Evolutionary conservation across 2,888 invertebrate genomes (phyloP), one percentile per base, ranked within the genome.

Genomic region (Horisme vitalbata): DNA sequence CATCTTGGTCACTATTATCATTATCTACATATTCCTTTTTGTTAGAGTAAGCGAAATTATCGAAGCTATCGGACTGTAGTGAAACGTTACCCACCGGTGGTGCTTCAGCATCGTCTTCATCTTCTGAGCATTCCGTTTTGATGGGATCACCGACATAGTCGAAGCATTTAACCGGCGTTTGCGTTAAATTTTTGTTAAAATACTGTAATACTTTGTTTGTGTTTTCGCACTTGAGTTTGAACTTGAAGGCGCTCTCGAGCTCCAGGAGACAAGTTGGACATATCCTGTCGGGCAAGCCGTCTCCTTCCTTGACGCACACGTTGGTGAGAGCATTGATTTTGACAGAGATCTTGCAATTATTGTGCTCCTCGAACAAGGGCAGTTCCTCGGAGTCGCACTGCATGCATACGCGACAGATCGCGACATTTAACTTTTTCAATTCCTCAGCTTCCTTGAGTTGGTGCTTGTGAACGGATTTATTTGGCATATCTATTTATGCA

Each of bases 371-470:
- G 47, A 78, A 81, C 20, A 86, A 43, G 0, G 83, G 81, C 14
- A 72, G 55, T 46, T 55, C 72, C 54, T 59, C 52, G 3, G 57
- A 38, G 12, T 68, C 65, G 14, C 44, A 55, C n/a, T 56, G 45
- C 37, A 85, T 61, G 56, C 86, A 86, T 18, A 80, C 65, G 14
- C 86, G 76, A 39, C 86, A 86, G 27, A 71, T 61, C 24, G 57
- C n/a, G n/a, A n/a, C n/a, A n/a, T n/a, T n/a, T n/a, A n/a, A 54
- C 12, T 43, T 41, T 44, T 63, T 65, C 27, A n/a, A n/a, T n/a
- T n/a, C n/a, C n/a, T n/a, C n/a, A n/a, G n/a, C n/a, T n/a, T n/a
- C n/a, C n/a, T n/a, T n/a, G n/a, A n/a, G n/a, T n/a, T n/a, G n/a
- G n/a, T n/a, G n/a, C n/a, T n/a, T n/a, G n/a, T n/a, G n/a, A n/a